phyloP scores from a whole-genome alignment of 2,113 vertebrate genomes.

The Sebastes schlegelii region DNA sequence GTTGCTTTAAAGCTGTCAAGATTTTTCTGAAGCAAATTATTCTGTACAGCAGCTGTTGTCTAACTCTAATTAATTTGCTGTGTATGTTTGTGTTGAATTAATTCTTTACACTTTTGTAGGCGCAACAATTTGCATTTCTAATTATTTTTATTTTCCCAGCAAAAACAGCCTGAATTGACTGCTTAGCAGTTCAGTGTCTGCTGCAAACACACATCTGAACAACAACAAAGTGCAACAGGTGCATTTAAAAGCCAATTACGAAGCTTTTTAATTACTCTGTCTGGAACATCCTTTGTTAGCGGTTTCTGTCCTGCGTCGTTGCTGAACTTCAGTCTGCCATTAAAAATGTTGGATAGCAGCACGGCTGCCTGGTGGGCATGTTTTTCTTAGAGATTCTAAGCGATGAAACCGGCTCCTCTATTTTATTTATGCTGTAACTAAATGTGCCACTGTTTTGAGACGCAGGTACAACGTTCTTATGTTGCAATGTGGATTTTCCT shows the following conservation, averaged over 20 bases:
- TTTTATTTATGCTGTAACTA: slow-evolving; percentile 28
- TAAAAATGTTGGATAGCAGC: slow-evolving; percentile 1
- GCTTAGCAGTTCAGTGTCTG: slow-evolving; percentile 22
- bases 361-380: not conserved
- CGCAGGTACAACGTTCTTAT: not conserved
- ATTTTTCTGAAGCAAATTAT: slow-evolving; percentile 65
- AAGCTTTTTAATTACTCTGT: slow-evolving; percentile 63
- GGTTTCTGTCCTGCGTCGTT: slow-evolving; percentile 18
- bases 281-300: slow-evolving; percentile 43
- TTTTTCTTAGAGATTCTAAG: not conserved
- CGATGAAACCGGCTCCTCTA: not conserved
- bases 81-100: slow-evolving; percentile 68
- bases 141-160: slow-evolving; percentile 65
- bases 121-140: slow-evolving; percentile 72
- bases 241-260: slow-evolving; percentile 65
- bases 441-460: slow-evolving; percentile 6
- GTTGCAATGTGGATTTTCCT: not conserved
- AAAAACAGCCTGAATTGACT: slow-evolving; percentile 50
- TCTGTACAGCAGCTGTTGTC: slow-evolving; percentile 70
- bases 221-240: slow-evolving; percentile 63
- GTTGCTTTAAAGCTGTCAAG: slow-evolving; percentile 70
- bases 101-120: slow-evolving; percentile 70
- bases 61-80: slow-evolving; percentile 72
- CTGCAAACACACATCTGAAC: slow-evolving; percentile 31
- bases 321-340: slow-evolving; percentile 26